Evolutionary conservation across 1,140 invertebrate species (phyloP), one percentile per base, ranked within the genome.

Genomic region (Aphelinus atriplicis): DNA sequence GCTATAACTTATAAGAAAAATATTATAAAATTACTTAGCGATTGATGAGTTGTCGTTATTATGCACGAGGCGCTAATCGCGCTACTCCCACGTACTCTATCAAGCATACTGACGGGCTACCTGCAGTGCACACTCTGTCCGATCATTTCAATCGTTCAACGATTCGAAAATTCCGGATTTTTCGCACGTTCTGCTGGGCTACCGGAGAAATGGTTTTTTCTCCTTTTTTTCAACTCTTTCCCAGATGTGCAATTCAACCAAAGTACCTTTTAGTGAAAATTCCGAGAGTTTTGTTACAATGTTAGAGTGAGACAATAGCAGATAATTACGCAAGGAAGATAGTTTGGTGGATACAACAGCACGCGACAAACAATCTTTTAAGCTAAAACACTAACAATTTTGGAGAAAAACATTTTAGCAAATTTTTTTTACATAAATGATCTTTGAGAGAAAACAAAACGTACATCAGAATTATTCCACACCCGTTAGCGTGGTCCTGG

Each of bases 1-100:
- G 82, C 85, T 87, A 87, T 81, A 87, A 87, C 84, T 86, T 83
- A 87, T 87, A 82, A 84, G 82, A 86, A 87, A 76, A 76, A 85
- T 83, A 81, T 87, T 87, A 86, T 83, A 87, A 88, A 88, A 88
- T 86, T 82, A 86, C 85, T 84, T 82, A 81, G 80, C 79, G 80
- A 78, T 83, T 81, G 77, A 80, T 80, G 66, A 79, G 78, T 79
- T 75, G 61, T 81, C 76, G 58, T 77, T 76, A 78, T 74, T 77
- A 69, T 77, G 70, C 76, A 76, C 65, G 62, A 62, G 50, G 58
- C 53, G 68, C 58, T 73, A 73, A 64, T 77, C 76, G 61, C 70
- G 69, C 65, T 56, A 70, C n/a, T 71, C 66, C 80, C 75, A 51
- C 77, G 76, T 74, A 60, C 61, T n/a, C 55, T 43, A 63, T 43